A percentile compares a stretch with the other conserved stretches of the same genome.
phyloP scores from a whole-genome alignment of 2,113 vertebrate species.

The Leuciscus idus region DNA sequence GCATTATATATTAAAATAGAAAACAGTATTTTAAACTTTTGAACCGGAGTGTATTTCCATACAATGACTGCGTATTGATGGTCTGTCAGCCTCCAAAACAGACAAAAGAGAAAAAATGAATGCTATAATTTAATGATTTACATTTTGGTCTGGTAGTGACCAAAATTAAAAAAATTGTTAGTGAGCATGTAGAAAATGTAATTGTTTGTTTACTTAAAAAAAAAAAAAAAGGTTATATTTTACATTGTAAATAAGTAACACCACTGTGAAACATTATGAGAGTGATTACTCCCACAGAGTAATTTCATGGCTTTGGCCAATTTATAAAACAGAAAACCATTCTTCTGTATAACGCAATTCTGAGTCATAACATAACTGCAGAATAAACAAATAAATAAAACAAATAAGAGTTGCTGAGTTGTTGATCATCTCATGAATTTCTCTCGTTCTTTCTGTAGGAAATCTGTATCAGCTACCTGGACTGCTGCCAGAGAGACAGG shows the following conservation, averaged over 20 bases:
- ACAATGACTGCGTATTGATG: not conserved
- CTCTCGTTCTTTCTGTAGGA: slow-evolving; percentile 77
- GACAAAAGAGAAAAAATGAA: not conserved
- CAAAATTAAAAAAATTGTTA: not conserved
- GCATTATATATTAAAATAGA: not conserved
- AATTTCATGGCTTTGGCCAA: not conserved
- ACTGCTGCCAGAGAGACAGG: slow-evolving; percentile 93
- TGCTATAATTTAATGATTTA: not conserved
- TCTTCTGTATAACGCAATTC: not conserved
- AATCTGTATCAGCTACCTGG: slow-evolving; percentile 97
- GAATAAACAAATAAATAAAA: too few species aligned
- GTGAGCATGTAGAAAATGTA: not conserved
- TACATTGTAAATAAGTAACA: not conserved
- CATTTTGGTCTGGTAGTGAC: not conserved
- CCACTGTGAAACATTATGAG: not conserved
- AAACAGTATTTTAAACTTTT: not conserved
- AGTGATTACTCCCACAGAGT: not conserved
- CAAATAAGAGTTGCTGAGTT: not conserved
- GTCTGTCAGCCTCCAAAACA: not conserved
- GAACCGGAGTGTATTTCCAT: not conserved
- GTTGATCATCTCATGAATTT: slow-evolving; percentile 27
- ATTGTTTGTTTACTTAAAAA: not conserved
- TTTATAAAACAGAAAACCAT: not conserved
- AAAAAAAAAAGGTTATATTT: not conserved
- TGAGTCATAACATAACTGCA: not conserved